These are phyloP conservation scores for Sebastes minor DNA, from an alignment of 2,797 vertebrate genomes.

Conservation along the genomic window DNA sequence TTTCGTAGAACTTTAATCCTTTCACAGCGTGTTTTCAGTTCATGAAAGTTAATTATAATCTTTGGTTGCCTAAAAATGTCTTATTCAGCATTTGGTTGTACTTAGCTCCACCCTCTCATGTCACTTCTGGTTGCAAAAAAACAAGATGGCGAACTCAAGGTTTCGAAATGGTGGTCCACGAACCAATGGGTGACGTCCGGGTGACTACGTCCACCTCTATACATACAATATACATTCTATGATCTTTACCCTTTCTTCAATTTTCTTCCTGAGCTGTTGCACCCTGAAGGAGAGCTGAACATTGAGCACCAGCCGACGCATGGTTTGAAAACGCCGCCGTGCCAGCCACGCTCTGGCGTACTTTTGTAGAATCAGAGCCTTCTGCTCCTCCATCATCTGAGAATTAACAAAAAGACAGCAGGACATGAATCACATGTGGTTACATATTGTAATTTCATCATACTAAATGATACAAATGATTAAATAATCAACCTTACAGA, in stretches of 20 bases:
- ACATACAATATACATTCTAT: too few species aligned
- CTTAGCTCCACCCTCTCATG: too few species aligned
- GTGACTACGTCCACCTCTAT: too few species aligned
- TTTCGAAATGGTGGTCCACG: too few species aligned
- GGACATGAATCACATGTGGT: background rate
- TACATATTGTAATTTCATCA: background rate
- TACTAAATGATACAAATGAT: background rate
- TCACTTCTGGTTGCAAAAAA: too few species aligned
- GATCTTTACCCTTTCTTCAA: constrained; percentile 91
- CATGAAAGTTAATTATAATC: too few species aligned
- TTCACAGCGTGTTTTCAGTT: too few species aligned
- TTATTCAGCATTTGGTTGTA: too few species aligned
- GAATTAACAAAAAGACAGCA: background rate
- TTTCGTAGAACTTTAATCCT: too few species aligned
- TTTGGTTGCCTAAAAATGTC: too few species aligned
- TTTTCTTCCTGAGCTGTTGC: constrained; percentile 91
- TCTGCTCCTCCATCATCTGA: constrained; percentile 92
- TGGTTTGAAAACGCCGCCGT: constrained; percentile 92
- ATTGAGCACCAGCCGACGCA: constrained; percentile 92
- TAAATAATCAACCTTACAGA: constrained; percentile 37
- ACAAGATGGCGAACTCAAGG: too few species aligned
- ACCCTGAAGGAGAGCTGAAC: constrained; percentile 96
- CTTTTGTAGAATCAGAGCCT: constrained; percentile 94
- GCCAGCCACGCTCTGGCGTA: constrained; percentile 94
- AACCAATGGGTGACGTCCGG: too few species aligned